A percentile compares a stretch with the other conserved stretches of the same genome.
phyloP scores from a whole-genome alignment of 2,113 vertebrate genomes.

The Orcinus orca region DNA sequence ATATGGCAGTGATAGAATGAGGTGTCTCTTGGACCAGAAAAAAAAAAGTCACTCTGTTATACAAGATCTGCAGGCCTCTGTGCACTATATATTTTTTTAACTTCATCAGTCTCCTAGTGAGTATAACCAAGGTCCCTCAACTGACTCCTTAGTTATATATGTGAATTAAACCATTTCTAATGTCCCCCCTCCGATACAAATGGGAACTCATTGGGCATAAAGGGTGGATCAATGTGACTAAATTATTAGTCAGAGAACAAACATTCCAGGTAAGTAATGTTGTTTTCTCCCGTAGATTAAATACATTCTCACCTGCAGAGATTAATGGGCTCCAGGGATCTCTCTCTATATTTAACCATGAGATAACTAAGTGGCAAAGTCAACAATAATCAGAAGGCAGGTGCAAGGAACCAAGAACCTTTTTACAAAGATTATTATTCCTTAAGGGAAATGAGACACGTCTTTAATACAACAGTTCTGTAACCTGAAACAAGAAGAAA shows the following conservation, averaged over 20 bases:
- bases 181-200: neutral
- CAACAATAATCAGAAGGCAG: constrained; percentile 68
- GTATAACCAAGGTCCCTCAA: neutral
- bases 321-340: constrained; percentile 61
- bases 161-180: constrained; percentile 21
- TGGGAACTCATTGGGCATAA: neutral
- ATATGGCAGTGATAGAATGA: neutral
- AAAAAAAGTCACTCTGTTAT: neutral
- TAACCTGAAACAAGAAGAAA: constrained; percentile 55
- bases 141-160: neutral
- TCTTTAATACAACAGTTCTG: constrained; percentile 54
- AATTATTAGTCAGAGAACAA: constrained; percentile 71
- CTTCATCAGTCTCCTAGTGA: neutral
- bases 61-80: neutral
- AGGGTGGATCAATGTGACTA: constrained; percentile 52
- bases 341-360: constrained; percentile 63
- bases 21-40: neutral
- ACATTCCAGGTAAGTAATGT: constrained; percentile 70
- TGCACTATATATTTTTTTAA: neutral
- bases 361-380: constrained; percentile 70
- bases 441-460: constrained; percentile 61
- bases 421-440: constrained; percentile 69
- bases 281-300: constrained; percentile 71
- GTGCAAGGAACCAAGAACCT: constrained; percentile 64
- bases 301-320: constrained; percentile 57